These are phyloP conservation scores for Phainopepla nitens DNA, from an alignment of 2,113 vertebrate genomes.

Conservation along the genomic window DNA sequence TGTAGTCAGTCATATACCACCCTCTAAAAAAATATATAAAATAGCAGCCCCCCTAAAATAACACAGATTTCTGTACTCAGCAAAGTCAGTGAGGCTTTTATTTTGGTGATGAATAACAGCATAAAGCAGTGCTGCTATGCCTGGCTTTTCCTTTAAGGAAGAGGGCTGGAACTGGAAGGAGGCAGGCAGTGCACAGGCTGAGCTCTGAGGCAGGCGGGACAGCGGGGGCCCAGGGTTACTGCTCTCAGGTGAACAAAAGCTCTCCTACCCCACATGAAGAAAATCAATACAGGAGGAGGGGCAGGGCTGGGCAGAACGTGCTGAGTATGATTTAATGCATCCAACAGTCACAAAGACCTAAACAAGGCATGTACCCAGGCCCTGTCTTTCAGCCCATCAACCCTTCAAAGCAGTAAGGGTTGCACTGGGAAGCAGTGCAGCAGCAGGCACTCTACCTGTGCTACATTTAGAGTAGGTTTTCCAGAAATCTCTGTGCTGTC, in stretches of 20 bases:
- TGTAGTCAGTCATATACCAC: background rate
- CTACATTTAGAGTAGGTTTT: background rate
- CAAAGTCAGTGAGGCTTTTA: background rate
- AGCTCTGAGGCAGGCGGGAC: background rate
- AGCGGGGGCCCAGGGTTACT: background rate
- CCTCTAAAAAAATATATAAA: background rate
- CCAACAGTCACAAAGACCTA: background rate
- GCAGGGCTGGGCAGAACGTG: rapidly evolving
- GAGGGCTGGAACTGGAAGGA: background rate
- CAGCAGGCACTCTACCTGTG: background rate
- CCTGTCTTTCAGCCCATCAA: background rate
- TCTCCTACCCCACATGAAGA: background rate
- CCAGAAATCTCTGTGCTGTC: background rate
- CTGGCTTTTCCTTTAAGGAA: background rate
- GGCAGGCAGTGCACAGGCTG: background rate
- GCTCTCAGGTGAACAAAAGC: background rate
- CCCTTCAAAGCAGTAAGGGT: background rate
- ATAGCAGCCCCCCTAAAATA: background rate
- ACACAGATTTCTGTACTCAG: background rate
- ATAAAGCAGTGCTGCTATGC: background rate
- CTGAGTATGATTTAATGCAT: background rate
- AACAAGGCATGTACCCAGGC: background rate
- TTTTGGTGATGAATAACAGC: background rate
- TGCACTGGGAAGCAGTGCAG: background rate
- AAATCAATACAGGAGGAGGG: background rate